These are phyloP conservation scores for Gracilinanus agilis DNA, from an alignment of 2,113 vertebrate genomes.

Conservation along the genomic window DNA sequence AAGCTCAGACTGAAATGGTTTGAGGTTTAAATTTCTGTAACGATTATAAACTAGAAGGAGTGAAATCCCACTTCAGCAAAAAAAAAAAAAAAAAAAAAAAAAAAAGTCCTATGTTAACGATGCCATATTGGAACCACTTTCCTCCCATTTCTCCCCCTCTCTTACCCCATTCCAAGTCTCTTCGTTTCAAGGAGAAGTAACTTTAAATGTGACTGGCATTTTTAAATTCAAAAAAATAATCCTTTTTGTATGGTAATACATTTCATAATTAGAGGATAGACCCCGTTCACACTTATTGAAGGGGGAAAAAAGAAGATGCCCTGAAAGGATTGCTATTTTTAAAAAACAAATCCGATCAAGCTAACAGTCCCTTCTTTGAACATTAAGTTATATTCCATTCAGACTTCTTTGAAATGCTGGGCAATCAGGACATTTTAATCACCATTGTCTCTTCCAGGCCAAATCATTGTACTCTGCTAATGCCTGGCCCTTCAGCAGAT, in stretches of 20 bases:
- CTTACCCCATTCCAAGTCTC: slow-evolving; percentile 71
- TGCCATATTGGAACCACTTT: slow-evolving; percentile 79
- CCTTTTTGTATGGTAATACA: slow-evolving; percentile 81
- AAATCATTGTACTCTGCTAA: slow-evolving; percentile 52
- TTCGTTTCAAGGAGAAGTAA: slow-evolving; percentile 81
- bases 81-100: slow-evolving; percentile 92
- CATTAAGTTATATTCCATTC: slow-evolving; percentile 71
- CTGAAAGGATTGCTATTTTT: slow-evolving; percentile 82
- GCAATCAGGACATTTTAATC: slow-evolving; percentile 70
- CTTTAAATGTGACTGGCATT: slow-evolving; percentile 83
- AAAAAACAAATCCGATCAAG: slow-evolving; percentile 81
- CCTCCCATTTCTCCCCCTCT: slow-evolving; percentile 64
- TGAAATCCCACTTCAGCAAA: slow-evolving; percentile 99
- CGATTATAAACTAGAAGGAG: slow-evolving; percentile 93
- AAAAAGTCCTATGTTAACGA: slow-evolving; percentile 82
- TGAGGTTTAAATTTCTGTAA: slow-evolving; percentile 99
- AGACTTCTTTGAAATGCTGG: slow-evolving; percentile 64
- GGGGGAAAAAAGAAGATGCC: slow-evolving; percentile 67
- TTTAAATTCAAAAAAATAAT: slow-evolving; percentile 81
- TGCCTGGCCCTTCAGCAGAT: slow-evolving; percentile 68
- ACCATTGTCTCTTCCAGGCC: slow-evolving; percentile 55
- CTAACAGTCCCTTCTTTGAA: slow-evolving; percentile 77
- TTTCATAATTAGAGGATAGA: slow-evolving; percentile 83
- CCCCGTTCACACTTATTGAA: slow-evolving; percentile 76
- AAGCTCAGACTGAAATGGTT: slow-evolving; percentile 98